A percentile compares a stretch with the other conserved stretches of the same genome.
These are phyloP conservation scores for Adelphocoris suturalis DNA, from an alignment of 2,888 invertebrate genomes.

Conservation along the genomic window DNA sequence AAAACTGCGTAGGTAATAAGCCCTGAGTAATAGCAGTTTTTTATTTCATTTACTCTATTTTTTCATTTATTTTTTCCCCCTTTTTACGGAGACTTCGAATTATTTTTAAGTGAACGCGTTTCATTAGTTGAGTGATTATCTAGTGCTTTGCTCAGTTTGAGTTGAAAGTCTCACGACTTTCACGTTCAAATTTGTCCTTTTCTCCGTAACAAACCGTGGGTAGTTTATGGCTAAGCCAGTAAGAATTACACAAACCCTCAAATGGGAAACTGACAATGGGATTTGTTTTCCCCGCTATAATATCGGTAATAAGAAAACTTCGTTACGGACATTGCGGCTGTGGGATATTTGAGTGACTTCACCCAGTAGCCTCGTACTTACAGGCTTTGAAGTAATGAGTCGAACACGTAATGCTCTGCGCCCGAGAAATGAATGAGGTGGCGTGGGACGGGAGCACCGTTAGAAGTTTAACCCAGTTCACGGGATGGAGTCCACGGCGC, in stretches of 20 bases:
- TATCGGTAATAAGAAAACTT: background rate
- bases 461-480: constrained; percentile 32
- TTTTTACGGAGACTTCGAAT: too few species aligned
- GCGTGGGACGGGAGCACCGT: constrained; percentile 30
- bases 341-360: background rate
- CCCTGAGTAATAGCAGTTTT: too few species aligned
- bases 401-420: background rate
- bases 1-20: too few species aligned
- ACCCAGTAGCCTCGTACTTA: background rate
- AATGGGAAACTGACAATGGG: background rate
- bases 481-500: background rate
- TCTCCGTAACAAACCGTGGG: background rate
- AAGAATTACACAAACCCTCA: background rate
- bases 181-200: background rate
- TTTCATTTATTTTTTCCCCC: too few species aligned
- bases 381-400: background rate
- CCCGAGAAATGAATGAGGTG: constrained; percentile 21
- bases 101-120: too few species aligned
- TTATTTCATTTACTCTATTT: too few species aligned
- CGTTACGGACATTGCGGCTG: background rate
- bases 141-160: too few species aligned
- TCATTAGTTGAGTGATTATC: too few species aligned
- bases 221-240: background rate
- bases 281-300: background rate
- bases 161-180: too few species aligned